These are phyloP conservation scores for Coenonympha glycerion DNA, from an alignment of 2,888 invertebrate species.

Conservation along the genomic window DNA sequence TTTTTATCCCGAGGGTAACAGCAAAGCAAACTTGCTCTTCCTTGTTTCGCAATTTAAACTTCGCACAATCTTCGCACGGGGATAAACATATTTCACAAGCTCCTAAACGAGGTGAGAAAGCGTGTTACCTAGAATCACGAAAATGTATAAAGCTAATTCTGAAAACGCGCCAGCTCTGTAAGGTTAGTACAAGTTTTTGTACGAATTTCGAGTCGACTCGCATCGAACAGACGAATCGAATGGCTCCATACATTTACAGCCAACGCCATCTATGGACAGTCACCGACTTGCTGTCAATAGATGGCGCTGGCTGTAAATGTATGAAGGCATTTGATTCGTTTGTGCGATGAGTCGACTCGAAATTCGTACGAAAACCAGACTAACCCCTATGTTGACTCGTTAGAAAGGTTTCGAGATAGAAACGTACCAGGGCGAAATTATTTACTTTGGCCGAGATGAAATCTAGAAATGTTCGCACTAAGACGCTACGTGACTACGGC, in stretches of 20 bases:
- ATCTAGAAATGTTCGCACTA: constrained; percentile 10
- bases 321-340: no score
- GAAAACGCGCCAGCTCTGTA: not conserved
- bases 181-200: no score
- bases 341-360: no score
- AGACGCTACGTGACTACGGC: not conserved
- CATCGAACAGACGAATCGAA: no score
- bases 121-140: not conserved
- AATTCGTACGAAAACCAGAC: no score
- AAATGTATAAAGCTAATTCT: constrained; percentile 6
- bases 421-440: constrained; percentile 8
- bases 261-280: no score
- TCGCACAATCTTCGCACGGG: not conserved
- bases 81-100: not conserved
- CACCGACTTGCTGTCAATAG: no score
- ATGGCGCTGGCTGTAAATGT: no score
- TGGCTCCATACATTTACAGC: no score
- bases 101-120: not conserved
- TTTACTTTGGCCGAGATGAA: constrained; percentile 9
- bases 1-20: not conserved
- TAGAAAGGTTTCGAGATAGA: constrained; percentile 8
- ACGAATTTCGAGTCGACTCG: no score
- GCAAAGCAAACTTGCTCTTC: not conserved
- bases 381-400: constrained; percentile 13
- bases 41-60: not conserved